Percentiles rank a stretch among this genome's conserved stretches.
Evolutionary conservation across 2,888 invertebrate genomes (phyloP).

Genomic region (Apeira syringaria): DNA sequence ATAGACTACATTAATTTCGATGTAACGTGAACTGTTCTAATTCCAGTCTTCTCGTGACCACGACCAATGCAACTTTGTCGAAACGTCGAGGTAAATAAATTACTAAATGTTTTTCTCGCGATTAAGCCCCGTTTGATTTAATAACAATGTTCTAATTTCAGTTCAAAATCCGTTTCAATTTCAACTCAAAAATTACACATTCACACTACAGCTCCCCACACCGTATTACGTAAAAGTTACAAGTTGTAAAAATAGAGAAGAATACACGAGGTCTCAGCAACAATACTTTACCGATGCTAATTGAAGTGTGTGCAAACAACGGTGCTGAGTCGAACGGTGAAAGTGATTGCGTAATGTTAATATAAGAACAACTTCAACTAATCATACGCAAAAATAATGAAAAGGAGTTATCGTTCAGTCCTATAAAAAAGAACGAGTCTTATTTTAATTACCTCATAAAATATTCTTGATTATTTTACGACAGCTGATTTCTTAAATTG

Average conservation of each 20-base stretch:
- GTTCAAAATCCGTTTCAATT: background rate
- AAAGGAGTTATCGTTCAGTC: conserved; percentile 25
- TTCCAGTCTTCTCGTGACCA: too few species aligned
- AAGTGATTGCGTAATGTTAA: conserved; percentile 63
- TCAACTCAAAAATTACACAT: too few species aligned
- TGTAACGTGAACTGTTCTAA: conserved; percentile 1
- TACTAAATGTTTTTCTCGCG: too few species aligned
- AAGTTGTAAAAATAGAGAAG: conserved; percentile 45
- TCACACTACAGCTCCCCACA: conserved; percentile 7
- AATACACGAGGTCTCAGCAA: conserved; percentile 43
- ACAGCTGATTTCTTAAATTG: too few species aligned
- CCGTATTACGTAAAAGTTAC: conserved; percentile 21
- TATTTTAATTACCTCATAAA: too few species aligned
- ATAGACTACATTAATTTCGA: too few species aligned
- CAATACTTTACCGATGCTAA: conserved; percentile 63
- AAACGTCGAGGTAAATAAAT: too few species aligned
- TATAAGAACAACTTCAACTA: conserved; percentile 42
- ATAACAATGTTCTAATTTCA: too few species aligned
- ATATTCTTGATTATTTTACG: too few species aligned
- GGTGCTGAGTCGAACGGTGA: conserved; percentile 48
- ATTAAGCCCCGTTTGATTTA: too few species aligned
- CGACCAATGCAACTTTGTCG: too few species aligned
- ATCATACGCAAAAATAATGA: conserved; percentile 38
- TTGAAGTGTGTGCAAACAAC: conserved; percentile 62
- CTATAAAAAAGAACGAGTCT: too few species aligned